Evolutionary conservation across 2,888 invertebrate genomes (phyloP).

Genomic region (Stratiomys singularior): DNA sequence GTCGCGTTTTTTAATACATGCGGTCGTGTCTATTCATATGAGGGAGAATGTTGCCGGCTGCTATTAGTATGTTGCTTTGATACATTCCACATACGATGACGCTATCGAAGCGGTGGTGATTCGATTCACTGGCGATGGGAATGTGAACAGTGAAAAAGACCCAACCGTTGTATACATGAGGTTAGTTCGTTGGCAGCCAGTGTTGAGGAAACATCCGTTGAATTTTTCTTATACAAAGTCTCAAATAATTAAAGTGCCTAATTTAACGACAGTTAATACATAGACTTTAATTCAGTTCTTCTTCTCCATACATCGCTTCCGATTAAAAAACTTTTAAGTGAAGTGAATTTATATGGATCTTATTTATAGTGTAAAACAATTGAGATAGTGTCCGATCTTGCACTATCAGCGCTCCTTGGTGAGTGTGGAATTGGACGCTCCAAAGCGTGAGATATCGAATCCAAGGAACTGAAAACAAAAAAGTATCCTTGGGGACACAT

Average conservation of each 20-base stretch:
- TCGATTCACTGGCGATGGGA: slow-evolving; percentile 22
- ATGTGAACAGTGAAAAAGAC: slow-evolving; percentile 39
- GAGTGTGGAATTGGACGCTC: neutral
- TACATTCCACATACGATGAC: slow-evolving; percentile 14
- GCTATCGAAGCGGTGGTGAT: slow-evolving; percentile 22
- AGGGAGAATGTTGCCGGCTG: slow-evolving; percentile 18
- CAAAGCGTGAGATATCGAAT: neutral
- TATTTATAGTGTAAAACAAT: neutral
- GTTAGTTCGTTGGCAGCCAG: slow-evolving; percentile 36
- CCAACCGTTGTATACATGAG: slow-evolving; percentile 16
- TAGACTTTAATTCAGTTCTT: no score
- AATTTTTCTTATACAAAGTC: slow-evolving; percentile 7
- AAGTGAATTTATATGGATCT: no score
- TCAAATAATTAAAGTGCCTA: neutral
- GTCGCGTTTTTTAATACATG: neutral
- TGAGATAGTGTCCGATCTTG: neutral
- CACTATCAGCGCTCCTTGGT: neutral
- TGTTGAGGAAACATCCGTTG: slow-evolving; percentile 1
- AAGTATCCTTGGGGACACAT: neutral
- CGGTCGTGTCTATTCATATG: slow-evolving; percentile 1
- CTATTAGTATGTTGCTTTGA: slow-evolving; percentile 16
- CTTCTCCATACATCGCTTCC: no score
- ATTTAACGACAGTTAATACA: no score
- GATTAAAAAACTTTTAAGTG: no score
- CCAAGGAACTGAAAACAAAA: neutral